Base-by-base conservation (phyloP, 2,888 invertebrate species). In the Sphaerophoria rueppellii region DNA sequence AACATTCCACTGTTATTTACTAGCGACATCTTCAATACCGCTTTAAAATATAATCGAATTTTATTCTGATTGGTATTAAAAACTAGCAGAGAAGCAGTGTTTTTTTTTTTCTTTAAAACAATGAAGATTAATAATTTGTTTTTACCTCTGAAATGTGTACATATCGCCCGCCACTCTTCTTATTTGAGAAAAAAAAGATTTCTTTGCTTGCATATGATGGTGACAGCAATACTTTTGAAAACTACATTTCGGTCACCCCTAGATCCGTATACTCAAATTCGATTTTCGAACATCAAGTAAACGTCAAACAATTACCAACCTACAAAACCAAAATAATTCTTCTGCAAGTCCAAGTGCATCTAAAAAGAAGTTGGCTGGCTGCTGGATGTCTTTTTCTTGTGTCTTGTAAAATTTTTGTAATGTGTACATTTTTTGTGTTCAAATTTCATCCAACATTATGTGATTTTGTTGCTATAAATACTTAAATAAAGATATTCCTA, bases 271-370 rank as follows among this genome's bases (percentile, higher is more conserved):
- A 2, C 2, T 0, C 11, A 37, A 24, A 32, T 9, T 61, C 4
- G 6, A 32, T 40, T 63, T 34, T 16, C 60, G 65, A 72, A 67
- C 61, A 12, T 43, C 16, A 24, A n/a, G 11, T 24, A 73, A 73
- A 74, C 9, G 73, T 82, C 82, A 78, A 70, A 48, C 5, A 0
- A 0, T 46, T 43, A 16, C 69, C 83, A 83, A 75, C 71, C 3
- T 71, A 16, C 67, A 24, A 14, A 5, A 3, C 4, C 14, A 34
- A 60, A 78, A 74, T 57, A 6, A 32, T 61, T 24, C 14, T n/a
- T 69, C 43, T 82, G 77, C 73, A 82, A 32, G 65, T 83, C 74
- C 83, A 72, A 32, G 65, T 83, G 79, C 83, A 72, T 61, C 60
- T 12, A 50, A n/a, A 46, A 55, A 73, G 50, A 73, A 78, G 57